A percentile compares a stretch with the other conserved stretches of the same genome.
These are phyloP conservation scores for Eciton burchellii DNA, from an alignment of 1,140 invertebrate species.

Conservation along the genomic window DNA sequence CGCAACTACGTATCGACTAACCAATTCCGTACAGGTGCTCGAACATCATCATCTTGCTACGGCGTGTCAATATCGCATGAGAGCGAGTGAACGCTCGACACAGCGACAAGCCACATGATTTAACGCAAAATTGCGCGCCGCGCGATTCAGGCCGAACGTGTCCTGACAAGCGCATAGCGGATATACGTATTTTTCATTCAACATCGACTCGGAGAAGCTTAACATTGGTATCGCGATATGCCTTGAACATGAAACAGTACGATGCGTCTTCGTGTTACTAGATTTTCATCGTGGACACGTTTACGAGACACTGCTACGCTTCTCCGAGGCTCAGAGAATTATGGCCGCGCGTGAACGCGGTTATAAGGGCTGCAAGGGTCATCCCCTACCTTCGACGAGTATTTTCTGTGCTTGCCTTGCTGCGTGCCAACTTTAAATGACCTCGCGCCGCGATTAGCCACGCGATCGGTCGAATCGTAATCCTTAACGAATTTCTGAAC, in stretches of 20 bases:
- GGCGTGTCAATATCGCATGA: constrained; percentile 61
- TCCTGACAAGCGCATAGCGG: not conserved
- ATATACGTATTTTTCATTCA: too few species aligned
- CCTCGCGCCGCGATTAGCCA: constrained; percentile 37
- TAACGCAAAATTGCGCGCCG: constrained; percentile 34
- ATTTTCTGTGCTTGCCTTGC: constrained; percentile 69
- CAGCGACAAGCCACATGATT: constrained; percentile 29
- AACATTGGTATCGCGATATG: not conserved
- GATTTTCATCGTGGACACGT: not conserved
- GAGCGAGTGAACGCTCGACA: constrained; percentile 29
- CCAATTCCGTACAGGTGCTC: constrained; percentile 68
- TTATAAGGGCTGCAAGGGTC: not conserved
- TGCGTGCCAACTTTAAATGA: constrained; percentile 72
- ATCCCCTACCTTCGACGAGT: constrained; percentile 71
- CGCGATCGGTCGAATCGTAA: constrained; percentile 19
- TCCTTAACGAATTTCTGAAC: constrained; percentile 70
- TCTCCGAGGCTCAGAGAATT: not conserved
- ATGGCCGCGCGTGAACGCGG: not conserved
- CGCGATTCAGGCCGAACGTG: not conserved
- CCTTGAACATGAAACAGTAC: not conserved
- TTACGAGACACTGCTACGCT: not conserved
- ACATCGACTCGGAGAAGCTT: not conserved
- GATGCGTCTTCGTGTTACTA: not conserved
- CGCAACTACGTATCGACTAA: constrained; percentile 73
- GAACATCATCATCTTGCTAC: constrained; percentile 53